A percentile compares a stretch with the other conserved stretches of the same genome.
Conservation (phyloP, 2,797 vertebrate species). For the Odontamblyopus rebecca region DNA sequence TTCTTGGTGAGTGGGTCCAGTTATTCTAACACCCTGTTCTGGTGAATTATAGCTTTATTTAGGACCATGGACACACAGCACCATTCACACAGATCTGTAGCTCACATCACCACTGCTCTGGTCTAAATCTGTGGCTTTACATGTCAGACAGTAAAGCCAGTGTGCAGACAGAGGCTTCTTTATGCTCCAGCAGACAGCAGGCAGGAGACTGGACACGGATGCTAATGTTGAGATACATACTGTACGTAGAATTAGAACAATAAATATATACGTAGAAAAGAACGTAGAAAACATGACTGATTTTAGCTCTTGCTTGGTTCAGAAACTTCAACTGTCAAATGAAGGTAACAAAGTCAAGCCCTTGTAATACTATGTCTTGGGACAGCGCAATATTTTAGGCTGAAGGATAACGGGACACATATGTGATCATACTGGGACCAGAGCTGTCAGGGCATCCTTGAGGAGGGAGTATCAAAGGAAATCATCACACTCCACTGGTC, state of each 20-base stretch:
- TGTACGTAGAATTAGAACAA: too few species aligned
- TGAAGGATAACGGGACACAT: conserved; percentile 36
- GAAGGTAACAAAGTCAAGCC: conserved; percentile 12
- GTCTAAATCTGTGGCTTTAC: conserved; percentile 60
- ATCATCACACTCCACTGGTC: conserved; percentile 3
- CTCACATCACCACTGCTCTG: conserved; percentile 20
- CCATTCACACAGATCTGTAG: neutral
- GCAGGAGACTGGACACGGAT: conserved; percentile 21
- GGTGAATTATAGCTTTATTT: conserved; percentile 41
- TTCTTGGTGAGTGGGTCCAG: conserved; percentile 27
- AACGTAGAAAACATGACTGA: neutral
- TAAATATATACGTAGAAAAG: neutral
- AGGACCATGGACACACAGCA: conserved; percentile 1
- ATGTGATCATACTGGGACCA: neutral
- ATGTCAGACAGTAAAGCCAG: conserved; percentile 40
- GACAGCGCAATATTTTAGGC: conserved; percentile 32
- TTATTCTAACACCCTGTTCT: conserved; percentile 24
- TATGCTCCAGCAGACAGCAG: conserved; percentile 15
- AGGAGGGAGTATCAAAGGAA: conserved; percentile 8
- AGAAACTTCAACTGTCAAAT: conserved; percentile 10
- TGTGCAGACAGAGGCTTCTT: conserved; percentile 24
- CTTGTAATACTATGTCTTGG: conserved; percentile 16
- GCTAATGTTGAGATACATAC: conserved; percentile 4
- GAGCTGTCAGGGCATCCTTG: neutral
- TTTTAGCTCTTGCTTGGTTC: neutral